Evolutionary conservation across 2,888 invertebrate genomes (phyloP), one percentile per base, ranked within the genome.

Genomic region (Busseola fusca): DNA sequence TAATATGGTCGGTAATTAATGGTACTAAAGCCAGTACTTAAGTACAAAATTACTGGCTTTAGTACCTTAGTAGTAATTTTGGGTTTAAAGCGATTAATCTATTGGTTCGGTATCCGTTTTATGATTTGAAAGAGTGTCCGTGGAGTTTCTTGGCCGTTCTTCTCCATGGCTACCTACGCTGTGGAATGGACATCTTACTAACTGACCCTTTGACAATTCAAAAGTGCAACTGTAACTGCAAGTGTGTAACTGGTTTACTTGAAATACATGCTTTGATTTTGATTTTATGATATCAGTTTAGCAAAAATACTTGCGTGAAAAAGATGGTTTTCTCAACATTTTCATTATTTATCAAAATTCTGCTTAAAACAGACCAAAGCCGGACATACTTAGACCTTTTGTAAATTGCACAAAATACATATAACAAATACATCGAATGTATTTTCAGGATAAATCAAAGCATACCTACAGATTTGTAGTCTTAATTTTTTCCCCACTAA

Each of bases 361-460:
- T 27, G 16, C 21, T 64, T 21, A 10, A 30, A 6, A 21, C 7
- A 21, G 21, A 34, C 54, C 27, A 25, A 6, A 52, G 12, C 25
- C 25, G 6, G 25, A 52, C 14, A 25, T 40, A 14, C 14, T 21
- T n/a, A n/a, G n/a, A 50, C 1, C 9, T 30, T 12, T 21, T 14
- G 14, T 12, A 37, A 64, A 59, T 27, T 5, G 21, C 14, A 45
- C 25, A 7, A n/a, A 7, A 52, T 25, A 25, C n/a, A 63, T 27
- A 6, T 52, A 10, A 30, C 30, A 18, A 3, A 30, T 6, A 50
- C 34, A 54, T 14, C 0, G 12, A 60, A 69, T 45, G 2, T 21
- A 4, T 50, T 16, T 30, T 69, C 21, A 75, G 76, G 34, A 69
- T 76, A 69, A 54, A 56, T 18, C 4, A 2, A 27, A 25, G 25